A percentile compares a stretch with the other conserved stretches of the same genome.
Evolutionary conservation across 2,888 invertebrate species (phyloP).

Genomic region (Drosophila robusta): DNA sequence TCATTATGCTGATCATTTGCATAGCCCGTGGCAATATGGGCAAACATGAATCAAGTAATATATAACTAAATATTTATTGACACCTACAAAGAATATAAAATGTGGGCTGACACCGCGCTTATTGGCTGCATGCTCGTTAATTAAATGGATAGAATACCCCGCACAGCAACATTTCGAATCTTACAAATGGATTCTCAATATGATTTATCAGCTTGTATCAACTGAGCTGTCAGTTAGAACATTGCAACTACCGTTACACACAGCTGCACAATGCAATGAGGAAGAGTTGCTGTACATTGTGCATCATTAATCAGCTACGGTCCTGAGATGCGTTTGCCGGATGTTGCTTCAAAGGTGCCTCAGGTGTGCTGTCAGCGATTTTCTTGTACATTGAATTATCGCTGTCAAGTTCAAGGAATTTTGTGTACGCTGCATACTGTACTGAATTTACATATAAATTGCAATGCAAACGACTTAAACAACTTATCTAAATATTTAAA

Average conservation of each 20-base stretch:
- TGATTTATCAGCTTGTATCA: slow-evolving; percentile 11
- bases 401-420: slow-evolving; percentile 53
- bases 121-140: slow-evolving; percentile 3
- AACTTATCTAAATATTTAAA: slow-evolving; percentile 6
- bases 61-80: slow-evolving; percentile 25
- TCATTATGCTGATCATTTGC: slow-evolving; percentile 36
- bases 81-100: slow-evolving; percentile 22
- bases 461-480: slow-evolving; percentile 33
- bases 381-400: slow-evolving; percentile 51
- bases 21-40: slow-evolving; percentile 11
- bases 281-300: slow-evolving; percentile 42
- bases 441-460: slow-evolving; percentile 70
- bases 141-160: background rate
- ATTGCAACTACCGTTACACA: slow-evolving; percentile 22
- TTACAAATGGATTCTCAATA: slow-evolving; percentile 6
- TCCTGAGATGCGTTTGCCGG: slow-evolving; percentile 33
- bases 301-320: slow-evolving; percentile 33
- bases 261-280: slow-evolving; percentile 61
- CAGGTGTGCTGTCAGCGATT: slow-evolving; percentile 35
- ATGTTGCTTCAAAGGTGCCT: background rate
- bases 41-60: slow-evolving; percentile 18
- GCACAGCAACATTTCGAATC: background rate
- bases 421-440: slow-evolving; percentile 5
- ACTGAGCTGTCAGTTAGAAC: slow-evolving; percentile 7
- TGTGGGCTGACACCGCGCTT: slow-evolving; percentile 7